These are phyloP conservation scores for Theropithecus gelada DNA, from an alignment of 2,113 vertebrate species.

Conservation along the genomic window DNA sequence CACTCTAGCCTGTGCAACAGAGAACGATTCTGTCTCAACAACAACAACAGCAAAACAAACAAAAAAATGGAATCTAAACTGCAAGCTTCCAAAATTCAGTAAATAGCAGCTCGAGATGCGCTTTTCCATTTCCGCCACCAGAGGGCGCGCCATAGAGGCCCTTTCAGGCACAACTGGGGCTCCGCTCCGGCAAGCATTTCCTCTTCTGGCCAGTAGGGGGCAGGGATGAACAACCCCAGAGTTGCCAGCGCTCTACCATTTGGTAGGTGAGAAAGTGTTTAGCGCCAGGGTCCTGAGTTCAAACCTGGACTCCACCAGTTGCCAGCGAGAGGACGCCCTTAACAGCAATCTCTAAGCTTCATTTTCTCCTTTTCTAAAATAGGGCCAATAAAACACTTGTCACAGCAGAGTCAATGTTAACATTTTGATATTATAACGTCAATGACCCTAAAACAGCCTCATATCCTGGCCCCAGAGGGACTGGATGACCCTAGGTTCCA, in stretches of 20 bases:
- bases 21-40: too few species aligned
- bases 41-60: too few species aligned
- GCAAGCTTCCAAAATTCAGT: background rate
- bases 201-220: background rate
- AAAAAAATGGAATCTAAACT: too few species aligned
- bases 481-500: background rate
- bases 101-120: background rate
- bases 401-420: background rate
- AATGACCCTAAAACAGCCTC: background rate
- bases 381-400: background rate
- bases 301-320: accelerated
- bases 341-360: background rate
- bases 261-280: background rate
- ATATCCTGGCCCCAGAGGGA: background rate
- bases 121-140: accelerated
- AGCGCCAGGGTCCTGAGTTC: background rate
- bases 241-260: accelerated
- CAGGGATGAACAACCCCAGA: background rate
- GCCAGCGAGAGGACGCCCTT: too few species aligned
- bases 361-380: background rate
- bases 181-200: too few species aligned
- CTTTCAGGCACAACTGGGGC: accelerated
- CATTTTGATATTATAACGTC: background rate
- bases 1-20: too few species aligned
- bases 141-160: background rate